These are phyloP conservation scores for Tiliacea citrago DNA, from an alignment of 2,888 invertebrate genomes.

Conservation along the genomic window DNA sequence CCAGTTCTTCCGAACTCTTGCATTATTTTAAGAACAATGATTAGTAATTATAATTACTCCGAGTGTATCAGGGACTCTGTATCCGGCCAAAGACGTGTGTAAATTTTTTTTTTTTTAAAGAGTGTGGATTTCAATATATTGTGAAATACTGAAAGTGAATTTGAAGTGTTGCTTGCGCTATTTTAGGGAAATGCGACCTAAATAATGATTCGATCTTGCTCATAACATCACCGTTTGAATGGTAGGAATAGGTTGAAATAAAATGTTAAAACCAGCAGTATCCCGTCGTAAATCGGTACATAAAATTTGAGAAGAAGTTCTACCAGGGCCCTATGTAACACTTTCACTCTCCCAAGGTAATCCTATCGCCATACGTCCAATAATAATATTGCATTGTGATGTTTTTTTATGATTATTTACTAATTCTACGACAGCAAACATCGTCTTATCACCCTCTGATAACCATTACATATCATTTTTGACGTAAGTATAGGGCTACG, in stretches of 20 bases:
- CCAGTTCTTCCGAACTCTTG: conserved; percentile 65
- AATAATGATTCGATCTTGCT: neutral
- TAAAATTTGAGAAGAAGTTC: neutral
- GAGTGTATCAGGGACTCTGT: conserved; percentile 45
- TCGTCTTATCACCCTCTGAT: too few species aligned
- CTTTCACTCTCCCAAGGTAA: too few species aligned
- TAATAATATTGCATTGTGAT: too few species aligned
- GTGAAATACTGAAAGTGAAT: neutral
- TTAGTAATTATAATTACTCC: conserved; percentile 42
- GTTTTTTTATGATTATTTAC: too few species aligned
- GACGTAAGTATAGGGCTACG: too few species aligned
- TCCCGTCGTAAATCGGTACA: neutral
- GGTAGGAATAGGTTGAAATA: neutral
- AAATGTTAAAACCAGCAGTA: neutral
- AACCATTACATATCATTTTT: too few species aligned
- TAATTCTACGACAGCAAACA: too few species aligned
- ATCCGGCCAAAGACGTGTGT: conserved; percentile 58
- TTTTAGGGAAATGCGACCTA: neutral
- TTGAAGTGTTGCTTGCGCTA: conserved; percentile 8
- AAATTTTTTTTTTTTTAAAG: conserved; percentile 4
- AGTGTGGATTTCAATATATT: conserved; percentile 23
- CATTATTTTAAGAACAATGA: conserved; percentile 36
- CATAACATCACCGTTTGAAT: neutral
- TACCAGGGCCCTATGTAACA: neutral
- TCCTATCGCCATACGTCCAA: too few species aligned